Conservation (phyloP, 2,797 vertebrate species). For the Acipenser oxyrinchus region DNA sequence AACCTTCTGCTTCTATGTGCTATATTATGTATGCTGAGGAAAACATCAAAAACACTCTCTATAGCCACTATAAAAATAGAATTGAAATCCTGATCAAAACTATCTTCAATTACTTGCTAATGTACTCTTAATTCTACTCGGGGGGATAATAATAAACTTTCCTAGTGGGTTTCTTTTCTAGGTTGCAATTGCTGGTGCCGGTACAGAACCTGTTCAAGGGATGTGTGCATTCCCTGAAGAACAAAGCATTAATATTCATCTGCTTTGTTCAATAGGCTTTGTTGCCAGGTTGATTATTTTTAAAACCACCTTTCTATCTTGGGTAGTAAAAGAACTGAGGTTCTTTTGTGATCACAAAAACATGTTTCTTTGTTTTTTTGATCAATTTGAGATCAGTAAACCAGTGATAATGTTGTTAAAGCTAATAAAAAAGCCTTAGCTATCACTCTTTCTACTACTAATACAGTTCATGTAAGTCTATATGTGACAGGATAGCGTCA, state of each 20-base stretch:
- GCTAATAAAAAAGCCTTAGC: no score
- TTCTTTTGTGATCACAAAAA: no score
- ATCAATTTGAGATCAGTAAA: no score
- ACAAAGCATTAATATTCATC: constrained; percentile 63
- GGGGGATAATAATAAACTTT: constrained; percentile 38
- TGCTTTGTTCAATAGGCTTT: constrained; percentile 56
- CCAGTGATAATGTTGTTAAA: no score
- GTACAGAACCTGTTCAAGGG: constrained; percentile 33
- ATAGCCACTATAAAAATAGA: constrained; percentile 32
- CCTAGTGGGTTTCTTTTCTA: constrained; percentile 42
- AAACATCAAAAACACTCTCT: constrained; percentile 58
- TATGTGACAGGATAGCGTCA: no score
- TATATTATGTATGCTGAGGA: constrained; percentile 39
- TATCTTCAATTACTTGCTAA: constrained; percentile 63
- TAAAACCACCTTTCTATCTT: no score
- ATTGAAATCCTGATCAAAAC: constrained; percentile 38
- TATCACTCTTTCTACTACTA: no score
- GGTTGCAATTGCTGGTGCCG: constrained; percentile 49
- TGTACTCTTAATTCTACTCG: constrained; percentile 60
- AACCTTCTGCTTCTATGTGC: constrained; percentile 53
- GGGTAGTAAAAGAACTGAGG: no score
- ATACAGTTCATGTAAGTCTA: no score
- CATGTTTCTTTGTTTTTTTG: no score
- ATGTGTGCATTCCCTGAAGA: constrained; percentile 61
- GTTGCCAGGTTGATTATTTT: constrained; percentile 36